phyloP scores from a whole-genome alignment of 2,113 vertebrate genomes.

The Turdus rufiventris region DNA sequence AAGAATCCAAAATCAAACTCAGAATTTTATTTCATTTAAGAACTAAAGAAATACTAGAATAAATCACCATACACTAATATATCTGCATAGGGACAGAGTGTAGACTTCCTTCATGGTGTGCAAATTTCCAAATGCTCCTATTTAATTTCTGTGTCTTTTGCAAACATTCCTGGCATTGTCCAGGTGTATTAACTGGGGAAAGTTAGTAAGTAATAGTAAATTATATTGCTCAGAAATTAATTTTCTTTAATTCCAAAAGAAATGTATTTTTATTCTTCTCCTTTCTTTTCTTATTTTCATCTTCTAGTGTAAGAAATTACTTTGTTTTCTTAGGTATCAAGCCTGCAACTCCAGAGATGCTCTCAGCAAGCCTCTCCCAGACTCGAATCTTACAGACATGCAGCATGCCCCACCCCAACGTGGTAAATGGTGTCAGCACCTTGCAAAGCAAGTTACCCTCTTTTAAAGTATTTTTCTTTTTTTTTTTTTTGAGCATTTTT shows the following conservation, averaged over 20 bases:
- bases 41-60: neutral
- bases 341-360: conserved; percentile 78
- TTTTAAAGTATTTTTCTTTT: neutral
- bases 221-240: neutral
- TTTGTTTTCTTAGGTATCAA: conserved; percentile 48
- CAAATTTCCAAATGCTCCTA: neutral
- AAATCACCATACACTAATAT: neutral
- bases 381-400: conserved; percentile 82
- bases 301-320: too few species aligned
- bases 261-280: neutral
- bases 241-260: neutral
- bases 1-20: neutral
- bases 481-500: neutral
- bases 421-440: conserved; percentile 79
- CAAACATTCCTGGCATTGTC: neutral
- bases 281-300: neutral
- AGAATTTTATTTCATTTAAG: neutral
- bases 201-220: neutral
- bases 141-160: neutral
- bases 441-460: conserved; percentile 75
- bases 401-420: conserved; percentile 75
- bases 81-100: neutral
- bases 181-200: neutral
- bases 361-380: conserved; percentile 85
- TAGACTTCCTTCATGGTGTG: neutral